phyloP scores from a whole-genome alignment of 2,797 vertebrate species.

The Labroides dimidiatus region DNA sequence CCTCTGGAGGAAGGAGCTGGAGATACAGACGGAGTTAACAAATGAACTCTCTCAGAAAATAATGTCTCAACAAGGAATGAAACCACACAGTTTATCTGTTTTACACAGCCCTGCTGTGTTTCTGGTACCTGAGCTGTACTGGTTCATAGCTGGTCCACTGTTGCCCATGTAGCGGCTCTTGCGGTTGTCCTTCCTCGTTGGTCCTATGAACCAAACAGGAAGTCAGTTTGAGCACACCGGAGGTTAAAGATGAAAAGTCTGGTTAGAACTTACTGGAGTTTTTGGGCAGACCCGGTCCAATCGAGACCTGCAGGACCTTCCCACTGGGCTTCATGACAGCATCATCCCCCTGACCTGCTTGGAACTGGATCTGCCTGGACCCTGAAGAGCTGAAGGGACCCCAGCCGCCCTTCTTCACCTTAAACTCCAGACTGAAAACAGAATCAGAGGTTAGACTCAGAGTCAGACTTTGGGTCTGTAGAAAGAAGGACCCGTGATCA shows the following conservation, averaged over 20 bases:
- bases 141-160: conserved; percentile 27
- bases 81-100: too few relatives aligned
- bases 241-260: too few relatives aligned
- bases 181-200: conserved; percentile 83
- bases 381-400: conserved; percentile 87
- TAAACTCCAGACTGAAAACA: conserved; percentile 90
- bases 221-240: neutral
- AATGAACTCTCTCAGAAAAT: too few relatives aligned
- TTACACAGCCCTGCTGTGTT: too few relatives aligned
- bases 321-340: conserved; percentile 78
- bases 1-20: conserved; percentile 21
- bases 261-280: conserved; percentile 82
- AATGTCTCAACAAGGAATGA: too few relatives aligned
- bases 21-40: neutral
- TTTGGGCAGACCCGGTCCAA: conserved; percentile 85
- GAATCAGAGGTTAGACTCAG: too few relatives aligned
- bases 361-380: conserved; percentile 88
- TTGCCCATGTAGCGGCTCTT: conserved; percentile 80
- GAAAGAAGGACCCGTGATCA: too few relatives aligned
- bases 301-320: conserved; percentile 81
- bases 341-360: conserved; percentile 85
- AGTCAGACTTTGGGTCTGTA: too few relatives aligned
- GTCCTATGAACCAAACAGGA: conserved; percentile 74
- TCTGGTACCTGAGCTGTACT: conserved; percentile 63
- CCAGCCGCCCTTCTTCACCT: conserved; percentile 97